phyloP scores from a whole-genome alignment of 2,113 vertebrate genomes.

The Piprites chloris region DNA sequence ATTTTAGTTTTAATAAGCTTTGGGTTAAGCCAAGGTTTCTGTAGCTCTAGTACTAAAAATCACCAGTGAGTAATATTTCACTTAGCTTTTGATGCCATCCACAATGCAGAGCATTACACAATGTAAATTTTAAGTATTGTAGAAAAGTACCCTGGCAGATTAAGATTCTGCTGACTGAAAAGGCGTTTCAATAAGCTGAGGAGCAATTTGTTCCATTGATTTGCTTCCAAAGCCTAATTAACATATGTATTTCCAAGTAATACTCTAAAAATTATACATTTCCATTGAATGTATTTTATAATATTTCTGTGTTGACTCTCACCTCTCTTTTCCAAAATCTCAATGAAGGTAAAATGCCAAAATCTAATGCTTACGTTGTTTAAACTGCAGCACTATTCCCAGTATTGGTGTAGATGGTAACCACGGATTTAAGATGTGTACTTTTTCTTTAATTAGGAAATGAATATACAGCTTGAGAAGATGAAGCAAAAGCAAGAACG shows the following conservation, averaged over 20 bases:
- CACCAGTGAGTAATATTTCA: neutral
- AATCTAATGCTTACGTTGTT: neutral
- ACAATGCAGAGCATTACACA: neutral
- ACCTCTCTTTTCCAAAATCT: neutral
- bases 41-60: neutral
- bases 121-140: neutral
- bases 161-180: constrained; percentile 10
- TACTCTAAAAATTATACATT: neutral
- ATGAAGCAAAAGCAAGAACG: constrained; percentile 71
- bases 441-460: constrained; percentile 68
- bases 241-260: neutral
- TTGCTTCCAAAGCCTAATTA: neutral
- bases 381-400: neutral
- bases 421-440: neutral
- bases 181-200: constrained; percentile 8
- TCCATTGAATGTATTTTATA: neutral
- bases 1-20: neutral
- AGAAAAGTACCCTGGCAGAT: neutral
- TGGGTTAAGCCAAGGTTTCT: neutral
- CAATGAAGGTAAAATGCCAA: neutral
- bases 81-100: neutral
- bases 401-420: neutral
- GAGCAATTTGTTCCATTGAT: neutral
- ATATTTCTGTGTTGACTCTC: neutral
- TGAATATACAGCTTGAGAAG: constrained; percentile 70